Base-by-base conservation (phyloP, 1,140 invertebrate species). In the Zaprionus taronus region DNA sequence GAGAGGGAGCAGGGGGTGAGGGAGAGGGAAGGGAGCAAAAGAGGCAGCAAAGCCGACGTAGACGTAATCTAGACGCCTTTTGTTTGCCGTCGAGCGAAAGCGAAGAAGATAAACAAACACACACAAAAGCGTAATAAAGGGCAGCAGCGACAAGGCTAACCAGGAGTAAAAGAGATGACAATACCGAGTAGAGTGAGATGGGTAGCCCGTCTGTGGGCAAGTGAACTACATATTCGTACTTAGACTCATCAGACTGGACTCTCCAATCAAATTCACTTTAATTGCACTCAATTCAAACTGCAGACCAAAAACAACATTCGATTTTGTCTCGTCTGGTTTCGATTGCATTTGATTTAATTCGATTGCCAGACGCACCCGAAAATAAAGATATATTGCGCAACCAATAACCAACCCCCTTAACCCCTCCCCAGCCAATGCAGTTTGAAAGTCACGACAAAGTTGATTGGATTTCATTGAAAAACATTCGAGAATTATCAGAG, bases 311-410 rank as follows among this genome's bases (percentile, higher is more conserved):
- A 26, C 22, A 26, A 56, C 58, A 65, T 66, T 58, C 14, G 24
- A 72, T 55, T 79, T 58, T 51, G 56, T 67, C 57, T 47, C 15
- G 38, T 67, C 57, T 47, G 15, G 38, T n/a, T 70, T 75, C 47
- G 62, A 75, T 76, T 80, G 81, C 81, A 78, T 78, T 75, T 85
- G 75, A 85, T 85, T 84, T 81, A 85, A 84, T 81, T 84, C 77
- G 67, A 63, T 76, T 69, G 58, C 70, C 71, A 75, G 83, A 85
- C 82, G 41, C 24, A 47, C n/a, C 41, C 41, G 7, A 47, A 47
- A 47, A 47, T 17, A n/a, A 38, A 38, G 14, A 38, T 38, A 38
- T 38, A 38, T 38, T 84, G 67, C 81, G 84, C 68, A 85, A 76
- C 68, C 68, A 72, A 68, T 77, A 64, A 62, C 72, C 72, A 26